Conservation (phyloP, 2,888 invertebrate species). For the Ormia ochracea region DNA sequence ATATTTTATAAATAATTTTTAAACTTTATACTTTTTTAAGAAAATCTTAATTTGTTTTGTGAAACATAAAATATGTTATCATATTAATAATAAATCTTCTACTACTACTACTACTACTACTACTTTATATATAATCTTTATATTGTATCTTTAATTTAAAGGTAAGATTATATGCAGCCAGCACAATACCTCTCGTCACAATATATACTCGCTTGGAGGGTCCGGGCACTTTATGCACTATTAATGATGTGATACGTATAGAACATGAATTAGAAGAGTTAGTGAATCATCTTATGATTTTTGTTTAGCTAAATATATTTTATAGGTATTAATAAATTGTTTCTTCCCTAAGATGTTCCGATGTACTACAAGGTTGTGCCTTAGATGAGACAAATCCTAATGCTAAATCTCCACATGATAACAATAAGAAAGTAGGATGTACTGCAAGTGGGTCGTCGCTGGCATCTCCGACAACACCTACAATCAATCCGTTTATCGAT, state of each 20-base stretch:
- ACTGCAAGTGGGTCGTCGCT: constrained; percentile 60
- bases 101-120: no score
- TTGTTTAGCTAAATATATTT: neutral
- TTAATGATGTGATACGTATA: constrained; percentile 83
- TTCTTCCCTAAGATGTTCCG: constrained; percentile 42
- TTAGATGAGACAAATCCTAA: constrained; percentile 36
- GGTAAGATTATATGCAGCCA: constrained; percentile 46
- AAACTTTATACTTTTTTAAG: no score
- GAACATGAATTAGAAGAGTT: constrained; percentile 80
- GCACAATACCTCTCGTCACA: constrained; percentile 78
- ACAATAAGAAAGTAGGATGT: constrained; percentile 24
- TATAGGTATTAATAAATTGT: neutral
- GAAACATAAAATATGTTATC: no score
- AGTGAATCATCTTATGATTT: neutral
- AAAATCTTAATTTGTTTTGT: neutral
- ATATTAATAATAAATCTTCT: no score
- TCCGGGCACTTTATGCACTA: constrained; percentile 81
- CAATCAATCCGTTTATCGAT: constrained; percentile 65
- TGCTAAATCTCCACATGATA: constrained; percentile 30
- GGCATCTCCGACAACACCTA: constrained; percentile 61
- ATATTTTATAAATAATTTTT: no score
- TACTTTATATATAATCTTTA: no score
- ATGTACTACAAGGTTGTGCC: constrained; percentile 35
- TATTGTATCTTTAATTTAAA: no score
- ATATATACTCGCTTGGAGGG: constrained; percentile 83